Conservation (phyloP, 2,113 vertebrate species). For the Phycodurus eques region DNA sequence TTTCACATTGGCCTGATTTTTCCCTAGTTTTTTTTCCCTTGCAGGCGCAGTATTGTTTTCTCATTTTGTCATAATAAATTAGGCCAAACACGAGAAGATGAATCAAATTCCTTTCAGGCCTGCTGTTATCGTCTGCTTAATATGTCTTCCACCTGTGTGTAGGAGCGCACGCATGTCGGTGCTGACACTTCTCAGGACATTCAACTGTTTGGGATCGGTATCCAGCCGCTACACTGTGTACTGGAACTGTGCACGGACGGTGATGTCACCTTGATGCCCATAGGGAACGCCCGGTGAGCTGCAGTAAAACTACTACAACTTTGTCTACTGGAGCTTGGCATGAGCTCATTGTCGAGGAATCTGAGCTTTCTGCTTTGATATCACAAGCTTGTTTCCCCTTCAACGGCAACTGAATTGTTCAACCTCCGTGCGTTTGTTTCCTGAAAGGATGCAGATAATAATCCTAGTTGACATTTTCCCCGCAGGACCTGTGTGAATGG, state of each 20-base stretch:
- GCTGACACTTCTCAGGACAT: slow-evolving; percentile 97
- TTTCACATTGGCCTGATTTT: slow-evolving; percentile 17
- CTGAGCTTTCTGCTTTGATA: slow-evolving; percentile 44
- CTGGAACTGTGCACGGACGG: slow-evolving; percentile 87
- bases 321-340: slow-evolving; percentile 35
- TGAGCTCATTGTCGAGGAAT: slow-evolving; percentile 57
- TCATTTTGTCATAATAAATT: slow-evolving; percentile 5
- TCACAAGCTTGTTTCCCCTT: slow-evolving; percentile 36
- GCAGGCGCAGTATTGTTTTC: neutral
- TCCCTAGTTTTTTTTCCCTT: neutral
- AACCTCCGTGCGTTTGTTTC: slow-evolving; percentile 6
- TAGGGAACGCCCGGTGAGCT: slow-evolving; percentile 88
- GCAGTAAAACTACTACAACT: neutral
- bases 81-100: neutral
- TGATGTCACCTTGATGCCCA: slow-evolving; percentile 85
- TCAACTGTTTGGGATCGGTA: slow-evolving; percentile 96
- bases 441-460: slow-evolving; percentile 9
- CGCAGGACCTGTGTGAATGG: slow-evolving; percentile 94
- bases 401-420: slow-evolving; percentile 12
- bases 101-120: slow-evolving; percentile 19
- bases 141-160: slow-evolving; percentile 46
- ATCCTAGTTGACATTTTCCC: slow-evolving; percentile 23
- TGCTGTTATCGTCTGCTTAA: slow-evolving; percentile 16
- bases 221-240: slow-evolving; percentile 90
- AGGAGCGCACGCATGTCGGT: slow-evolving; percentile 91